Percentiles rank a stretch among this genome's conserved stretches.
Conservation (phyloP, 2,888 invertebrate genomes). For the Microctonus brassicae region DNA sequence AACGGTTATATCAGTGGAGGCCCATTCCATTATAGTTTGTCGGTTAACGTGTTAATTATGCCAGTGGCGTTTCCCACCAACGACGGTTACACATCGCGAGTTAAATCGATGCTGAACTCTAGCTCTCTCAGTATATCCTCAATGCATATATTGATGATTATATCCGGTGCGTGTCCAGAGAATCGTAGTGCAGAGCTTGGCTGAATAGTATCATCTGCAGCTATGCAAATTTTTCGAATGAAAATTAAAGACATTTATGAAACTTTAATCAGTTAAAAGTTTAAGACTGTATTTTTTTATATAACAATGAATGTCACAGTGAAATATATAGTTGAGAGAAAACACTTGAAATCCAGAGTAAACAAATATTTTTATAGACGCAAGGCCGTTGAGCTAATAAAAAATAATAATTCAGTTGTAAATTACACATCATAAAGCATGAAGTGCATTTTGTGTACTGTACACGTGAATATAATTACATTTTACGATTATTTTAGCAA, state of each 20-base stretch:
- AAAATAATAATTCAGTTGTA: too few relatives aligned
- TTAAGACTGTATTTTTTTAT: too few relatives aligned
- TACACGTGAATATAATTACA: neutral
- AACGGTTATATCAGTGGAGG: conserved; percentile 44
- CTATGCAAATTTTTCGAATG: too few relatives aligned
- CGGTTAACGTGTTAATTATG: conserved; percentile 52
- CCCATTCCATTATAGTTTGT: conserved; percentile 49
- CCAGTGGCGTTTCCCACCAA: conserved; percentile 39
- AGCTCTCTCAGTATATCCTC: conserved; percentile 17
- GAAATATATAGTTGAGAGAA: too few relatives aligned
- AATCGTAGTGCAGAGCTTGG: neutral
- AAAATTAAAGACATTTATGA: too few relatives aligned
- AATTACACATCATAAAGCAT: conserved; percentile 36
- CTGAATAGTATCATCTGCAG: too few relatives aligned
- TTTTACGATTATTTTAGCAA: neutral
- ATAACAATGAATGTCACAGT: neutral
- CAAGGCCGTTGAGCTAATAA: conserved; percentile 44
- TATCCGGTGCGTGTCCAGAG: conserved; percentile 30
- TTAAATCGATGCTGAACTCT: conserved; percentile 45
- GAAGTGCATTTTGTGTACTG: too few relatives aligned
- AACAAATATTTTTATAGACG: conserved; percentile 47
- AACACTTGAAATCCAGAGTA: conserved; percentile 48
- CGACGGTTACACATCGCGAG: conserved; percentile 28
- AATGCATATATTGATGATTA: conserved; percentile 44
- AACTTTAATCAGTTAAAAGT: too few relatives aligned